These are phyloP conservation scores for Brevimyrus niger DNA, from an alignment of 2,113 vertebrate species.

Conservation along the genomic window DNA sequence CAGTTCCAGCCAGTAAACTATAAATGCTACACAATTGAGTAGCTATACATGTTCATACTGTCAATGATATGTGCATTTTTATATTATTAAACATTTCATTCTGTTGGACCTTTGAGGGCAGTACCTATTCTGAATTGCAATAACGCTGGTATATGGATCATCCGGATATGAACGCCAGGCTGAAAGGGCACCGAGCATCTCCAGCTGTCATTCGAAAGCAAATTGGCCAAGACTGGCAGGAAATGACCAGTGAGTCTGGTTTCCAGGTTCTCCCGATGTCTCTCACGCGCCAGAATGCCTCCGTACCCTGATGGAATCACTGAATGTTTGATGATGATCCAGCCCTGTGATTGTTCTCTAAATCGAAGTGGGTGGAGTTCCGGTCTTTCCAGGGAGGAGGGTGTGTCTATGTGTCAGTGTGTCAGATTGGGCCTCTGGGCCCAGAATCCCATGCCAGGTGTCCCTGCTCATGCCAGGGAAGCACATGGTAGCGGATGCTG, in stretches of 20 bases:
- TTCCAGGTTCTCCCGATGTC: not conserved
- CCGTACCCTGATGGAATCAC: not conserved
- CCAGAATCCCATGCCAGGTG: not conserved
- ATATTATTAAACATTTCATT: not conserved
- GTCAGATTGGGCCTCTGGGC: not conserved
- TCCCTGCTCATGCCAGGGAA: not conserved
- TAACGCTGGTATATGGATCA: not conserved
- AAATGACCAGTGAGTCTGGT: not conserved
- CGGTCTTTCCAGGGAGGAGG: not conserved
- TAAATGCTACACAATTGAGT: not conserved
- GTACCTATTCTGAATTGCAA: not conserved
- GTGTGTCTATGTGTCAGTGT: not conserved
- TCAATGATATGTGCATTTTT: not conserved
- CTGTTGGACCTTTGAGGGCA: not conserved
- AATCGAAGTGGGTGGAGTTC: not conserved
- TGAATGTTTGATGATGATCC: not conserved
- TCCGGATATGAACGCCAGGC: not conserved
- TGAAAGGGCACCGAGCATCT: not conserved
- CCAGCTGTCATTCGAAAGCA: not conserved
- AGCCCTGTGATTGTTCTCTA: not conserved
- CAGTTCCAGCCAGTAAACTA: not conserved
- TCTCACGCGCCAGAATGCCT: not conserved
- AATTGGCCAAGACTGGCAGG: not conserved
- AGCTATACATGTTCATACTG: not conserved
- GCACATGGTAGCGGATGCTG: not conserved